phyloP scores from a whole-genome alignment of 2,113 vertebrate genomes.

The Dendrocopos noguchii region DNA sequence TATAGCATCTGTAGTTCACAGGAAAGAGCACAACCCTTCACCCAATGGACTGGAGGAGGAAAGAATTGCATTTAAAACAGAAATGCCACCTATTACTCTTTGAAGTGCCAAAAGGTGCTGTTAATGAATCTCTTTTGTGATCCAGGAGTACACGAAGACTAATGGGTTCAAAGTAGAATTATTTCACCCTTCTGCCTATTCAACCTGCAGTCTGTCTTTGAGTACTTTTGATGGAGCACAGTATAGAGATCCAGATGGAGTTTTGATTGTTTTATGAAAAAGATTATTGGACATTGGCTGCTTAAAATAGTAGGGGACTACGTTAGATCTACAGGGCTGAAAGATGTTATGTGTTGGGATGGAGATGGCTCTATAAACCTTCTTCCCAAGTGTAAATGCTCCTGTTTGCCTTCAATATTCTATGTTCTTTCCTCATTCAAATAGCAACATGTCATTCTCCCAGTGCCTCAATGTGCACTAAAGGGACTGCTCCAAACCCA shows the following conservation, averaged over 20 bases:
- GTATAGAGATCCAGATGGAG: background rate
- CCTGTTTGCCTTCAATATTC: background rate
- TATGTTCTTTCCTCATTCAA: background rate
- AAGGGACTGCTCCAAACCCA: background rate
- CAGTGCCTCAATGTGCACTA: background rate
- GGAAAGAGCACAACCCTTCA: background rate
- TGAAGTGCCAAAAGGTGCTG: background rate
- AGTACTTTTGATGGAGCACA: background rate
- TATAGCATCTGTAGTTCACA: background rate
- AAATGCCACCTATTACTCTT: background rate
- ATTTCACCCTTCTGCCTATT: background rate
- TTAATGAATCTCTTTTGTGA: background rate
- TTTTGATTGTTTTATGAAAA: background rate
- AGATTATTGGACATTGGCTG: background rate
- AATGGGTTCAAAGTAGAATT: background rate
- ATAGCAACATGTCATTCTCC: background rate
- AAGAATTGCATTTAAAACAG: background rate
- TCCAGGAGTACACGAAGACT: background rate
- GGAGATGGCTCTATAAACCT: background rate
- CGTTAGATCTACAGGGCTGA: background rate
- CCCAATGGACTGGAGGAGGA: rapidly evolving
- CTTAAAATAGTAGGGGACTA: background rate
- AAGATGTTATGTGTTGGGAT: background rate
- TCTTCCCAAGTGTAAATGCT: background rate
- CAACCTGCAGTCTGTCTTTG: background rate